Percentiles rank a stretch among this genome's conserved stretches.
Conservation (phyloP, 2,113 vertebrate genomes). For the Neodon shergylaensis region DNA sequence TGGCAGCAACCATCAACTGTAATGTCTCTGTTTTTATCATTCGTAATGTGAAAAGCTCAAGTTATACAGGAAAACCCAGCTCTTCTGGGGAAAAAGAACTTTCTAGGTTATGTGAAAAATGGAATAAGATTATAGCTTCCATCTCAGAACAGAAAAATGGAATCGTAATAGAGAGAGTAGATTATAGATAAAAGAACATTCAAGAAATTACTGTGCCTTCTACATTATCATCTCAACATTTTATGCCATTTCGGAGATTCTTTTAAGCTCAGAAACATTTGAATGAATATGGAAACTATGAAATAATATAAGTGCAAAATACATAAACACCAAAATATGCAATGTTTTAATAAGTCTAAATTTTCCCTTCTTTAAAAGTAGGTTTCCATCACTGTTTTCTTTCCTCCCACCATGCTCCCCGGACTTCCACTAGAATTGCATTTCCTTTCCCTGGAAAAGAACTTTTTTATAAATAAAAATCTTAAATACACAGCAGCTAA, state of each 20-base stretch:
- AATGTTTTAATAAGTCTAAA: constrained; percentile 22
- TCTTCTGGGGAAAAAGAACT: constrained; percentile 27
- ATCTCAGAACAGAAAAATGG: constrained; percentile 45
- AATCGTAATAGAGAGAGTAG: constrained; percentile 51
- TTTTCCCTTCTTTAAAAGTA: constrained; percentile 18
- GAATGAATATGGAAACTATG: neutral
- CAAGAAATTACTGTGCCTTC: constrained; percentile 38
- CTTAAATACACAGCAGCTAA: neutral
- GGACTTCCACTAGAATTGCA: neutral
- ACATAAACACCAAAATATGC: neutral
- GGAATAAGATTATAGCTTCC: constrained; percentile 54
- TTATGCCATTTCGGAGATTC: constrained; percentile 42
- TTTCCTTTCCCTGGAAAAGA: neutral
- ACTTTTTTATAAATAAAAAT: neutral
- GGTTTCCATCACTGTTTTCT: neutral
- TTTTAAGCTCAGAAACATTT: constrained; percentile 47
- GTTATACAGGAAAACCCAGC: constrained; percentile 35
- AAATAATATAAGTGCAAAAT: neutral
- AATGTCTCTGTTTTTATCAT: constrained; percentile 46
- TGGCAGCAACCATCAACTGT: constrained; percentile 24
- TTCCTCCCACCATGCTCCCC: neutral
- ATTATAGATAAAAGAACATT: constrained; percentile 48
- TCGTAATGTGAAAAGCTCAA: constrained; percentile 55
- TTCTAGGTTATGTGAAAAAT: constrained; percentile 48
- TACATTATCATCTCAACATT: constrained; percentile 1